These are phyloP conservation scores for Dendrolimus kikuchii DNA, from an alignment of 1,140 invertebrate species.

Conservation along the genomic window DNA sequence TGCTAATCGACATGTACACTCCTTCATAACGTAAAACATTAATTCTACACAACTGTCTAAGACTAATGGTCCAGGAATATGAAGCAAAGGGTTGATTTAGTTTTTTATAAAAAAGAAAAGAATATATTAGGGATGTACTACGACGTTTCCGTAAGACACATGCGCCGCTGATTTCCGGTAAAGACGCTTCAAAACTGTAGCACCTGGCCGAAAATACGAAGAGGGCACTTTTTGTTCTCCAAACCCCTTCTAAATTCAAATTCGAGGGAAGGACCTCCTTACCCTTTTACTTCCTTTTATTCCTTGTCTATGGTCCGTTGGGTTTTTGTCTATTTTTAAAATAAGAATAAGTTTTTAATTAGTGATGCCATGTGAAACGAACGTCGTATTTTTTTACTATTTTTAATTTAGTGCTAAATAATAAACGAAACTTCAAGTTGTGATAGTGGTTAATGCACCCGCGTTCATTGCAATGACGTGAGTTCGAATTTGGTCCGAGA, in stretches of 20 bases:
- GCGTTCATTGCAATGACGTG: too few relatives aligned
- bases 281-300: conserved; percentile 41
- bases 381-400: too few relatives aligned
- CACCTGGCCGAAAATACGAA: conserved; percentile 58
- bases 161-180: conserved; percentile 65
- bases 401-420: too few relatives aligned
- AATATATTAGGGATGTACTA: conserved; percentile 41
- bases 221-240: conserved; percentile 39
- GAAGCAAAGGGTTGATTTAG: too few relatives aligned
- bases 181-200: conserved; percentile 46
- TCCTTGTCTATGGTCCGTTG: conserved; percentile 20
- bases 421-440: too few relatives aligned
- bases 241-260: conserved; percentile 52
- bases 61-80: too few relatives aligned
- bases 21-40: too few relatives aligned
- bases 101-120: conserved; percentile 19
- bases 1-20: too few relatives aligned
- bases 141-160: conserved; percentile 61
- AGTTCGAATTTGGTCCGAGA: too few relatives aligned
- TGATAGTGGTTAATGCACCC: too few relatives aligned
- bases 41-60: too few relatives aligned
- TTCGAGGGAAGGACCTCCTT: conserved; percentile 40
- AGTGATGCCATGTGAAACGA: too few relatives aligned
- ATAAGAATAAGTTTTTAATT: background rate
- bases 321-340: conserved; percentile 29